Conservation (phyloP, 1,140 invertebrate genomes). For the Papilio aristodemus region DNA sequence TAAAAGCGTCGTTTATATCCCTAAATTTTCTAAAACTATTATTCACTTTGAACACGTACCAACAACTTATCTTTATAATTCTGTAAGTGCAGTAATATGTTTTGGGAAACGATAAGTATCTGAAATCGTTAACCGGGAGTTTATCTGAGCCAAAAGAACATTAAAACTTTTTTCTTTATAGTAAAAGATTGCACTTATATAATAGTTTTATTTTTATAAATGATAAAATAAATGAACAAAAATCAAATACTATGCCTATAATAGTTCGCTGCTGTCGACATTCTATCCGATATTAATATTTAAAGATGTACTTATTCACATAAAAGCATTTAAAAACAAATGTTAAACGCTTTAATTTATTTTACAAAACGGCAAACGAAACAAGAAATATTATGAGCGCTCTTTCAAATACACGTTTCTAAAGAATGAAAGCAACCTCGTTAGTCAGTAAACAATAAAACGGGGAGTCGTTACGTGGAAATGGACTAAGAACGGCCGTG, state of each 20-base stretch:
- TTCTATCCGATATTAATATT: too few relatives aligned
- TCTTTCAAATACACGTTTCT: slow-evolving; percentile 4
- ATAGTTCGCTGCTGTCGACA: too few relatives aligned
- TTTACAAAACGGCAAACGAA: slow-evolving; percentile 6
- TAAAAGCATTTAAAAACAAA: too few relatives aligned
- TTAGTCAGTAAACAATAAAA: slow-evolving; percentile 21
- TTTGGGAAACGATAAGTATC: neutral
- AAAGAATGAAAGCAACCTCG: slow-evolving; percentile 23
- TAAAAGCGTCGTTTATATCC: slow-evolving; percentile 20
- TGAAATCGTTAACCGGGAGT: neutral
- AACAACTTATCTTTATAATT: slow-evolving; percentile 20
- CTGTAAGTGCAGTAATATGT: slow-evolving; percentile 2
- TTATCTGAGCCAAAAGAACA: too few relatives aligned
- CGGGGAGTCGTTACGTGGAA: slow-evolving; percentile 3
- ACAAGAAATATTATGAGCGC: neutral
- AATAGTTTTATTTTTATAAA: too few relatives aligned
- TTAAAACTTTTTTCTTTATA: too few relatives aligned
- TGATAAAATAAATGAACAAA: too few relatives aligned
- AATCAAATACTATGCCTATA: too few relatives aligned
- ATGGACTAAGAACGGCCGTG: neutral
- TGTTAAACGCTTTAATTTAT: slow-evolving; percentile 13
- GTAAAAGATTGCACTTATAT: too few relatives aligned
- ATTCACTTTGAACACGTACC: slow-evolving; percentile 16
- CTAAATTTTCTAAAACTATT: slow-evolving; percentile 24
- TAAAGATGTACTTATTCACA: too few relatives aligned